A percentile compares a stretch with the other conserved stretches of the same genome.
phyloP scores from a whole-genome alignment of 2,888 invertebrate species.

The Dastarcus helophoroides region DNA sequence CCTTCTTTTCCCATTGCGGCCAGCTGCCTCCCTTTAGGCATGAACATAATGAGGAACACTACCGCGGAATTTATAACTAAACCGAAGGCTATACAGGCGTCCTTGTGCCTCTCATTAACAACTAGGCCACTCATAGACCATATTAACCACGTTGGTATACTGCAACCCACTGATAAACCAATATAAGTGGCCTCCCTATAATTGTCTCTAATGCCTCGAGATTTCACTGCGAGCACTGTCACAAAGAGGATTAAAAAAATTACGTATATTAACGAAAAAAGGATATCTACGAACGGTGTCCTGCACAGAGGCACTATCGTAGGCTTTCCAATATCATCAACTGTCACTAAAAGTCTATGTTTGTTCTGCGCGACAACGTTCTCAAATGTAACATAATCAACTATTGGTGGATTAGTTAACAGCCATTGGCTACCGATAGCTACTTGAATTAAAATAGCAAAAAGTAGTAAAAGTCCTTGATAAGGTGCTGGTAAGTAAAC shows the following conservation, averaged over 20 bases:
- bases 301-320: constrained; percentile 44
- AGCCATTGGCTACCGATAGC: constrained; percentile 78
- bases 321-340: constrained; percentile 33
- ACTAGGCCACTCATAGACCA: constrained; percentile 76
- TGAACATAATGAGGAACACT: constrained; percentile 87
- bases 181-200: constrained; percentile 89
- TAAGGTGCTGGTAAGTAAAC: constrained; percentile 88
- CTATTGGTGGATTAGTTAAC: constrained; percentile 62
- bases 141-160: constrained; percentile 76
- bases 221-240: constrained; percentile 71
- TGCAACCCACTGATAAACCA: constrained; percentile 74
- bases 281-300: constrained; percentile 57
- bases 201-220: constrained; percentile 83
- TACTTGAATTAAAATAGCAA: constrained; percentile 83
- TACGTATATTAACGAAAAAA: constrained; percentile 72
- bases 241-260: constrained; percentile 77
- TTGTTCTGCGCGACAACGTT: constrained; percentile 26
- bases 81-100: constrained; percentile 84
- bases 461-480: constrained; percentile 78
- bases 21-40: constrained; percentile 82
- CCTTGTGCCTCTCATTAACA: constrained; percentile 65
- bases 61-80: constrained; percentile 73
- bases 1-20: constrained; percentile 88
- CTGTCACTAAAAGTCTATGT: constrained; percentile 32
- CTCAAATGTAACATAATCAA: constrained; percentile 39